Evolutionary conservation across 1,140 invertebrate genomes (phyloP).

Genomic region (Kradibia gibbosae): DNA sequence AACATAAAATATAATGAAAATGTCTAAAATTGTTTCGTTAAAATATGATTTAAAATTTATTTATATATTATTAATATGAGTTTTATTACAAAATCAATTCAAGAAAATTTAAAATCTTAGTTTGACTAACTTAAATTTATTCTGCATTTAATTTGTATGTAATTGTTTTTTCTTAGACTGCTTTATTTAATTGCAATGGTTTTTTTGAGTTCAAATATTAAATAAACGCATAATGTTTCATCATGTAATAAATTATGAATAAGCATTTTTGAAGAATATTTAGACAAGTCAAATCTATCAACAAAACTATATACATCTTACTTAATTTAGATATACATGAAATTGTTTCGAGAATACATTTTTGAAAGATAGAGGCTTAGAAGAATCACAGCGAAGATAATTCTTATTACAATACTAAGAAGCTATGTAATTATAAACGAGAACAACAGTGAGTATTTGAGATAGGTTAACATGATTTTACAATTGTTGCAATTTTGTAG

Average conservation of each 20-base stretch:
- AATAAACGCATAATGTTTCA: neutral
- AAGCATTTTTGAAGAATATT: too few relatives aligned
- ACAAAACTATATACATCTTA: neutral
- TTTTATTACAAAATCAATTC: neutral
- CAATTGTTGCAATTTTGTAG: conserved; percentile 53
- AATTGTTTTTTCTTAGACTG: neutral
- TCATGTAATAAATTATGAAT: too few relatives aligned
- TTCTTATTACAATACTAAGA: conserved; percentile 70
- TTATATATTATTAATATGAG: neutral
- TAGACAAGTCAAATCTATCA: too few relatives aligned
- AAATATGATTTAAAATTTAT: too few relatives aligned
- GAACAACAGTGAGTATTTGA: conserved; percentile 45
- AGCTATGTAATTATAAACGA: conserved; percentile 65
- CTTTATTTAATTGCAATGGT: neutral
- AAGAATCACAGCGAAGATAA: conserved; percentile 77
- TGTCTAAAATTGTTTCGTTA: neutral
- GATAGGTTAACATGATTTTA: conserved; percentile 54
- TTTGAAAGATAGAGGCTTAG: conserved; percentile 76
- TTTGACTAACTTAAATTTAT: neutral
- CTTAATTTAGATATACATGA: neutral
- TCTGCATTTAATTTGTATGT: neutral
- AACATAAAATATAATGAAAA: neutral
- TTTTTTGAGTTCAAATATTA: neutral
- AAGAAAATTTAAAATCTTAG: neutral
- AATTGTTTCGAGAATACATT: conserved; percentile 7